These are phyloP conservation scores for Whitmania pigra DNA, from an alignment of 1,140 invertebrate genomes.

Conservation along the genomic window DNA sequence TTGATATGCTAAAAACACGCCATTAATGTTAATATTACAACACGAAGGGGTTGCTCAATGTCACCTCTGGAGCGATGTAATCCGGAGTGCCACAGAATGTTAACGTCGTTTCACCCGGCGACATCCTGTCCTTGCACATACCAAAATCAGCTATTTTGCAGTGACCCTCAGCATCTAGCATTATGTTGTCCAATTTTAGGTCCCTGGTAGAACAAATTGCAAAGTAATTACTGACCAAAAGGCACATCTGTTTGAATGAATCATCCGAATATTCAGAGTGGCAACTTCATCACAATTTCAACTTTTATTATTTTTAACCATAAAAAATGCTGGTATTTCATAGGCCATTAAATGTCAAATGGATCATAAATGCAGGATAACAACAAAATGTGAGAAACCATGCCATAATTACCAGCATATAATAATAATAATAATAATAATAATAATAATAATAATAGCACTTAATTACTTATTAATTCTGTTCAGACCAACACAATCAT, in stretches of 20 bases:
- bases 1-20: slow-evolving; percentile 10
- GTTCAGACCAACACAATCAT: slow-evolving; percentile 55
- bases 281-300: too few species aligned
- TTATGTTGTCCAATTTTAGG: slow-evolving; percentile 89
- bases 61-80: slow-evolving; percentile 85
- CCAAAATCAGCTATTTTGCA: slow-evolving; percentile 86
- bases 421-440: too few species aligned
- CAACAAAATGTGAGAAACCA: too few species aligned
- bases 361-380: too few species aligned
- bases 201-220: slow-evolving; percentile 50
- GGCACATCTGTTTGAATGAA: too few species aligned
- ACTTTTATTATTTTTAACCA: too few species aligned
- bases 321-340: too few species aligned
- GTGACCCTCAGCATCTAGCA: slow-evolving; percentile 84
- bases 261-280: too few species aligned
- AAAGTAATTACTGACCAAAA: too few species aligned
- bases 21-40: neutral
- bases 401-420: too few species aligned
- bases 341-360: too few species aligned
- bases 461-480: slow-evolving; percentile 37
- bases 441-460: too few species aligned
- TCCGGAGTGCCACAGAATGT: slow-evolving; percentile 93
- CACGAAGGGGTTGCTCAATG: slow-evolving; percentile 5
- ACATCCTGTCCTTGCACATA: slow-evolving; percentile 80
- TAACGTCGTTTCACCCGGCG: slow-evolving; percentile 60